phyloP scores from a whole-genome alignment of 2,113 vertebrate genomes.

The Shinisaurus crocodilurus region DNA sequence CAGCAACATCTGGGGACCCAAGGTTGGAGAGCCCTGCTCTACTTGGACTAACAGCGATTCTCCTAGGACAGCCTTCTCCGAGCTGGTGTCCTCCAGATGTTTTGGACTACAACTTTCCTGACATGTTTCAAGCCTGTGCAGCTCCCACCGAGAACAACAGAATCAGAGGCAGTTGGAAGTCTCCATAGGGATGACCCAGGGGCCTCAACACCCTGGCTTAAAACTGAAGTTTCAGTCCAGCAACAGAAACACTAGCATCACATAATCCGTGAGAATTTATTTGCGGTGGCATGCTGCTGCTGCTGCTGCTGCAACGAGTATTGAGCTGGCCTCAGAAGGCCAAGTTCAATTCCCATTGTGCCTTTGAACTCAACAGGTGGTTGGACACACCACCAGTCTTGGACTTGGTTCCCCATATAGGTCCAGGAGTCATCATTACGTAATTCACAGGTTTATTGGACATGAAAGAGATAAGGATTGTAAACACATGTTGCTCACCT shows the following conservation, averaged over 20 bases:
- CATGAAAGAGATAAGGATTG: slow-evolving; percentile 3
- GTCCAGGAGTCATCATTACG: background rate
- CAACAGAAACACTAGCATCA: background rate
- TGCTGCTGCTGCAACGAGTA: background rate
- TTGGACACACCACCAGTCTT: too few relatives aligned
- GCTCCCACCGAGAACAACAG: background rate
- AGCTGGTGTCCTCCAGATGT: too few relatives aligned
- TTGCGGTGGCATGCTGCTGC: background rate
- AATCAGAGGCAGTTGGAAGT: background rate
- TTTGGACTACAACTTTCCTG: background rate
- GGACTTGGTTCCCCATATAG: background rate
- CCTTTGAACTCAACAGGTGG: background rate
- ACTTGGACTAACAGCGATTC: background rate
- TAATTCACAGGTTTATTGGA: background rate
- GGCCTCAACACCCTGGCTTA: background rate
- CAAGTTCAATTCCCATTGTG: background rate
- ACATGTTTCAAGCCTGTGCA: background rate
- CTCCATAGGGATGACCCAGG: background rate
- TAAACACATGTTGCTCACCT: background rate
- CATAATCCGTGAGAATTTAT: background rate
- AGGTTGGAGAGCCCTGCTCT: too few relatives aligned
- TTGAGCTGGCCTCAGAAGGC: background rate
- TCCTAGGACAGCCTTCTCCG: too few relatives aligned
- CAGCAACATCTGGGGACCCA: too few relatives aligned
- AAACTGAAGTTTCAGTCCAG: background rate